Base-by-base conservation (phyloP, 2,797 vertebrate species). In the Sparidentex hasta region DNA sequence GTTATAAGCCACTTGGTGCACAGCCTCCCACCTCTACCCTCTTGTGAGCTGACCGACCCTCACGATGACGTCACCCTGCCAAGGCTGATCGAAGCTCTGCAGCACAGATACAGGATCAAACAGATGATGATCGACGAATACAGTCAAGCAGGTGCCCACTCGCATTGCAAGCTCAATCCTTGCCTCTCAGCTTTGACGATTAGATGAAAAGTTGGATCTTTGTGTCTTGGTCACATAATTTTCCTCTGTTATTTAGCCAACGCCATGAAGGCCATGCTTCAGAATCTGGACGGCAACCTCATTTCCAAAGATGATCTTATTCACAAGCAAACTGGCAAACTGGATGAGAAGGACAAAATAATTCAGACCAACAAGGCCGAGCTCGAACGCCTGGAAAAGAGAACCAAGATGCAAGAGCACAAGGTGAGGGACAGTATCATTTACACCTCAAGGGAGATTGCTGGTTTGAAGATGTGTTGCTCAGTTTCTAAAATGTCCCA, bases 371-470 rank as follows among this genome's bases (percentile, higher is more conserved):
- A 97, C 88, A 98, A 92, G 71, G 58, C 78, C 0, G 98, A 99
- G 87, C 82, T 99, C 6, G 98, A 99, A 33, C 95, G 96, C 0
- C 89, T 98, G 80, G 98, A 98, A 85, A 99, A 99, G 92, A 99
- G 95, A 89, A 91, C 89, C 16, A 98, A 96, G 87, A 98, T 96
- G 81, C 92, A 98, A 86, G 98, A 99, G 67, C 97, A 97, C 84
- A 99, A 99, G 96, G 98, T 99, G 83, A 61, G 57, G 62, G 25
- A 64, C 20, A 0, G 18, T 46, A 50, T 23, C 18, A 48, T 14
- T 17, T 1, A 65, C 17, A 18, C 9, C 5, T 50, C 1, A 20
- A 20, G 0, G 2, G 12, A 14, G 4, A 2, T 13, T 17, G 6
- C 4, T 65, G 5, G 0, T 29, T 56, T 51, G 27, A 27, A 27